Evolutionary conservation across 2,113 vertebrate genomes (phyloP).

Genomic region (Ranitomeya imitator): DNA sequence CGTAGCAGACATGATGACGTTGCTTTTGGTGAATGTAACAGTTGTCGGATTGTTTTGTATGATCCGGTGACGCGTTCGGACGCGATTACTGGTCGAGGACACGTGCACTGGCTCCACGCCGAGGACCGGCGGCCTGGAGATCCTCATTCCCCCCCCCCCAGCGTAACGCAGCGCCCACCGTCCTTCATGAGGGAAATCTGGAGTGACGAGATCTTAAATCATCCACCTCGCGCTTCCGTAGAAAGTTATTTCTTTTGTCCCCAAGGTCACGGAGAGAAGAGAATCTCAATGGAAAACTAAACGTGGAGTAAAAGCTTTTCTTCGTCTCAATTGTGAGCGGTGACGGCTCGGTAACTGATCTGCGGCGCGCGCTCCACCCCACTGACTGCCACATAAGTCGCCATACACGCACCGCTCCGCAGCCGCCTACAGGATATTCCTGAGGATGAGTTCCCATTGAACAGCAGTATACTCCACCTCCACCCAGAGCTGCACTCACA

Average conservation of each 20-base stretch:
- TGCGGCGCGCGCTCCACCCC: neutral
- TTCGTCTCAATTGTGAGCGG: neutral
- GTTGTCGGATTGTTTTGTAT: neutral
- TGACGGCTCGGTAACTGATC: neutral
- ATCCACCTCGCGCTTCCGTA: neutral
- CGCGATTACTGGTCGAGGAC: neutral
- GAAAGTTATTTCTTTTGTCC: neutral
- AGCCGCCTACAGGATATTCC: no score
- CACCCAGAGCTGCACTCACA: neutral
- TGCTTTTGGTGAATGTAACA: neutral
- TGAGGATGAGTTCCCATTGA: neutral
- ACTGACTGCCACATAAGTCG: neutral
- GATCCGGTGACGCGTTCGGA: neutral
- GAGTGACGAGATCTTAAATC: slow-evolving; percentile 33
- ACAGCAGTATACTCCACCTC: neutral
- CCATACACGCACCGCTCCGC: neutral
- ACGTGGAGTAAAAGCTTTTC: neutral
- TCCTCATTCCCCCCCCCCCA: neutral
- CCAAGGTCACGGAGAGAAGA: neutral
- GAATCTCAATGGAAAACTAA: slow-evolving; percentile 8
- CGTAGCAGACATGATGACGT: no score
- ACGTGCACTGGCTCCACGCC: neutral
- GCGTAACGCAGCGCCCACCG: neutral
- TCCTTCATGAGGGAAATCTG: slow-evolving; percentile 18
- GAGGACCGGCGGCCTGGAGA: neutral